Conservation (phyloP, 2,888 invertebrate genomes). For the Pegoplata infirma region DNA sequence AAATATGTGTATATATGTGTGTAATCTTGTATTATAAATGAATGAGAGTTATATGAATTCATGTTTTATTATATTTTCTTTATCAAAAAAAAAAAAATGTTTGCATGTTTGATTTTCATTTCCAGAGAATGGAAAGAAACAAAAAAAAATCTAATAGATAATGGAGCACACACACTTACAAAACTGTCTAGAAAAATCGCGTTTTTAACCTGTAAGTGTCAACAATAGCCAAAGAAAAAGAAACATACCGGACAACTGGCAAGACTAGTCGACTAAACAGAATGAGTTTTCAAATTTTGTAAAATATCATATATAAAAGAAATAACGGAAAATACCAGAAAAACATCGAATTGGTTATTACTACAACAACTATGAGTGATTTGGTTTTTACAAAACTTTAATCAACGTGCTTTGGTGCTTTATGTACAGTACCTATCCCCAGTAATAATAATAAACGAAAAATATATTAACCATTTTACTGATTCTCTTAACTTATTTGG, state of each 20-base stretch:
- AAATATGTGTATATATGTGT: slow-evolving; percentile 2
- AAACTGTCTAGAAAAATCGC: slow-evolving; percentile 27
- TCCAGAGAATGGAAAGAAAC: slow-evolving; percentile 68
- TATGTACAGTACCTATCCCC: slow-evolving; percentile 18
- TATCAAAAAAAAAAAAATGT: slow-evolving; percentile 71
- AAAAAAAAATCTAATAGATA: slow-evolving; percentile 1
- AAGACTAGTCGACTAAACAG: slow-evolving; percentile 49
- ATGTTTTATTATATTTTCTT: slow-evolving; percentile 66
- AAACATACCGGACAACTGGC: too few relatives aligned
- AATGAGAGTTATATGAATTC: slow-evolving; percentile 38
- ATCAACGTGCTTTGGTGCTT: slow-evolving; percentile 68
- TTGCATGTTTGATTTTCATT: slow-evolving; percentile 78
- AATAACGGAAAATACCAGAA: too few relatives aligned
- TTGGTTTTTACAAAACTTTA: slow-evolving; percentile 62
- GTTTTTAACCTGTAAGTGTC: slow-evolving; percentile 50
- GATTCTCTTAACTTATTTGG: too few relatives aligned
- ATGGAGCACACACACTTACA: neutral
- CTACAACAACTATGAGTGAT: slow-evolving; percentile 68
- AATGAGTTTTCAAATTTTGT: slow-evolving; percentile 72
- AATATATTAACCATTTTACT: too few relatives aligned
- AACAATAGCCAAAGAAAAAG: neutral
- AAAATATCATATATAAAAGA: slow-evolving; percentile 17
- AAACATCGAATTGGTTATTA: slow-evolving; percentile 67
- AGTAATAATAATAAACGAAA: too few relatives aligned
- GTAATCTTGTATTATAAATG: slow-evolving; percentile 36